A percentile compares a stretch with the other conserved stretches of the same genome.
Conservation (phyloP, 2,113 vertebrate species). For the Rhinoptilus africanus region DNA sequence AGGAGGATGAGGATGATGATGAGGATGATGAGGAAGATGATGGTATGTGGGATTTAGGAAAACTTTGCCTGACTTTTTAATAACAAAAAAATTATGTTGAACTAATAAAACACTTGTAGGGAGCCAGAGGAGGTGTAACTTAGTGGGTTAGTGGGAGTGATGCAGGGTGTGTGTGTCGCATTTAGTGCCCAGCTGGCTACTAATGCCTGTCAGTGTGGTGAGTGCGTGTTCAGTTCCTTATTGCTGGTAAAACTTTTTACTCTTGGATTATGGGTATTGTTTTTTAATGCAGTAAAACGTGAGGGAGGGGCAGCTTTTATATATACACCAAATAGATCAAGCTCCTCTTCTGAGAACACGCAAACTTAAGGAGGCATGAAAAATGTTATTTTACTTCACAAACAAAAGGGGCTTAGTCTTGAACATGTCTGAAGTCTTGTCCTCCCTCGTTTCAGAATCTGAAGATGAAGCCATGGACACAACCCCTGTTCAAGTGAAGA, state of each 20-base stretch:
- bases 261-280: rapidly evolving
- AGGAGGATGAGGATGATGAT: conserved; percentile 63
- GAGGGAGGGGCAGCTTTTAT: background rate
- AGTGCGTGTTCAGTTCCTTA: background rate
- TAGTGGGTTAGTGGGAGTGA: background rate
- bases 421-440: background rate
- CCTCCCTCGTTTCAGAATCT: conserved; percentile 74
- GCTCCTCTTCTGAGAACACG: background rate
- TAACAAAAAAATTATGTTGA: background rate
- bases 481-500: conserved; percentile 83
- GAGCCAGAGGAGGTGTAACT: background rate
- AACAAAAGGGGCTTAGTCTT: background rate
- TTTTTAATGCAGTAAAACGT: background rate
- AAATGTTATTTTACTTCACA: background rate
- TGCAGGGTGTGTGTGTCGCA: background rate
- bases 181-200: background rate
- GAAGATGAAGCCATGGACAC: conserved; percentile 91
- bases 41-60: conserved; percentile 47
- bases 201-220: background rate
- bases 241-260: background rate
- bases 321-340: background rate
- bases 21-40: conserved; percentile 40
- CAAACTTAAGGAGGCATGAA: rapidly evolving
- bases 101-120: rapidly evolving
- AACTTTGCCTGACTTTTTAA: background rate